A percentile compares a stretch with the other conserved stretches of the same genome.
Evolutionary conservation across 1,140 invertebrate species (phyloP).

Genomic region (Tetragonula clypearis): DNA sequence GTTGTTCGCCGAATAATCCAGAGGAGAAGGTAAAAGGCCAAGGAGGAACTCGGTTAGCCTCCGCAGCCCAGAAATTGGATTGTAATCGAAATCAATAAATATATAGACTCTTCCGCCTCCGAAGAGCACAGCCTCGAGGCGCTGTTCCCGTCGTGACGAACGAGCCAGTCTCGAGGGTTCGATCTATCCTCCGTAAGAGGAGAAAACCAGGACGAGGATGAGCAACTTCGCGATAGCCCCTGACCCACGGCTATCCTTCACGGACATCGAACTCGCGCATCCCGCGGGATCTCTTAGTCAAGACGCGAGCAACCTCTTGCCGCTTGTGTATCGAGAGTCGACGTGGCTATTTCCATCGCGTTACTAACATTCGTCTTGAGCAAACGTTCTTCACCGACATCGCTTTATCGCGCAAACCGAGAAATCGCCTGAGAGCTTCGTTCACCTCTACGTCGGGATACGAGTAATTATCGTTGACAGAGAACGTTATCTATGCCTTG

Average conservation of each 20-base stretch:
- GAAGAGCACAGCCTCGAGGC: conserved; percentile 50
- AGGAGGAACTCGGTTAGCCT: background rate
- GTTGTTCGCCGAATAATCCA: conserved; percentile 14
- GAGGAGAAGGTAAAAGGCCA: conserved; percentile 19
- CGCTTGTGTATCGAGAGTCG: conserved; percentile 22
- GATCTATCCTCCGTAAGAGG: conserved; percentile 77
- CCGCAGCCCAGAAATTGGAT: conserved; percentile 43
- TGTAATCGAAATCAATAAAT: conserved; percentile 79
- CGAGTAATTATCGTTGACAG: background rate
- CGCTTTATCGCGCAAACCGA: background rate
- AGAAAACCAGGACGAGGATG: conserved; percentile 69
- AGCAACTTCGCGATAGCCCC: conserved; percentile 78
- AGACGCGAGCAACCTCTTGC: conserved; percentile 46
- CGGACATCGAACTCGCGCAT: conserved; percentile 73
- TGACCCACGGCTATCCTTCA: conserved; percentile 81
- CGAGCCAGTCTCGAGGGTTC: conserved; percentile 80
- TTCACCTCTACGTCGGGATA: background rate
- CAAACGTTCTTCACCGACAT: too few relatives aligned
- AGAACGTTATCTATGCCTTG: background rate
- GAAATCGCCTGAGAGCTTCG: too few relatives aligned
- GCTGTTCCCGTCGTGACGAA: conserved; percentile 71
- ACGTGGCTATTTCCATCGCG: background rate
- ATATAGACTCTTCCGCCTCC: conserved; percentile 68
- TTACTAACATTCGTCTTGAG: conserved; percentile 23
- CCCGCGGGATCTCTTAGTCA: conserved; percentile 78